phyloP scores from a whole-genome alignment of 92 coral and sea anemone species.

The Nematostella vectensis region DNA sequence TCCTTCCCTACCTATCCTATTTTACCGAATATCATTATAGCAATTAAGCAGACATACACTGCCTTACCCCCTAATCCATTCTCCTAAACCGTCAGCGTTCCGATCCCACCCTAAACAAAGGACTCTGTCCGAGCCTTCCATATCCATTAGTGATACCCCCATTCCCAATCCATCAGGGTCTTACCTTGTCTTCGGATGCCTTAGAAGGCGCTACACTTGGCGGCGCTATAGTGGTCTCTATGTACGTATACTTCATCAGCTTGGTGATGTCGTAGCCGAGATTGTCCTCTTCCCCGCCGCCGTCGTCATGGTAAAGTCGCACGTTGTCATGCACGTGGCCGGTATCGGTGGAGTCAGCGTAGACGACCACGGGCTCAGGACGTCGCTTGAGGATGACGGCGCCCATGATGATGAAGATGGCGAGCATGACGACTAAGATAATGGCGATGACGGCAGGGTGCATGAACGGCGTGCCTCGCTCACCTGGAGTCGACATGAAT shows the following conservation, averaged over 20 bases:
- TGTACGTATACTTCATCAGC: slow-evolving; percentile 89
- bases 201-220: slow-evolving; percentile 12
- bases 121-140: too few relatives aligned
- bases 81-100: too few relatives aligned
- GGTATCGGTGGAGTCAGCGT: slow-evolving; percentile 73
- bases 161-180: too few relatives aligned
- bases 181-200: slow-evolving; percentile 7
- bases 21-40: too few relatives aligned
- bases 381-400: slow-evolving; percentile 83
- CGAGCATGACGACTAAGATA: slow-evolving; percentile 72
- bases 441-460: slow-evolving; percentile 80
- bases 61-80: too few relatives aligned
- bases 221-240: slow-evolving; percentile 45
- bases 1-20: too few relatives aligned
- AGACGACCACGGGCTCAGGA: slow-evolving; percentile 58
- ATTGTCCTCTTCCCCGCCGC: slow-evolving; percentile 99
- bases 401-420: slow-evolving; percentile 60
- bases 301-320: slow-evolving; percentile 97
- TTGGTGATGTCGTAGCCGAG: slow-evolving; percentile 80
- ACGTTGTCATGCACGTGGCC: slow-evolving; percentile 99
- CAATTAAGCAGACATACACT: too few relatives aligned
- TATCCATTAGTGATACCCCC: too few relatives aligned
- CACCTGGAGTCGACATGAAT: slow-evolving; percentile 25
- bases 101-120: too few relatives aligned
- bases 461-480: slow-evolving; percentile 49